Percentiles rank a stretch among this genome's conserved stretches.
Evolutionary conservation across 2,113 vertebrate species (phyloP).

Genomic region (Aspidoscelis tigris): DNA sequence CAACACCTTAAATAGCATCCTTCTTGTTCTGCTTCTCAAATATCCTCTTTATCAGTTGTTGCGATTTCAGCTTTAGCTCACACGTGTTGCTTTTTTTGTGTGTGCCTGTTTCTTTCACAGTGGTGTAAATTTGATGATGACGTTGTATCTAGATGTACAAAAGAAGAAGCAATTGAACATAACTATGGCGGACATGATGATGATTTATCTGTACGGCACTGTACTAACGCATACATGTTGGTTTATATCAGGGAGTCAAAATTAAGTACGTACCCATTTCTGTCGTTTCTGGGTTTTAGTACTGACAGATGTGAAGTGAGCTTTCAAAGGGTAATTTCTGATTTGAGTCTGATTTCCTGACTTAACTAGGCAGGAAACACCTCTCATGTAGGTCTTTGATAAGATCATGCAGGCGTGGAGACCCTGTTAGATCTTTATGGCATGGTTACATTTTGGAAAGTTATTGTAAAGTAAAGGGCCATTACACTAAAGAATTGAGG

Average conservation of each 20-base stretch:
- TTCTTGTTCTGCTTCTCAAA: not conserved
- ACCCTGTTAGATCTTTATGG: too few species aligned
- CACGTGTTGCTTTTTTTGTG: not conserved
- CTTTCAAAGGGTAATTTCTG: not conserved
- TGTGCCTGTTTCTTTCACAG: constrained; percentile 64
- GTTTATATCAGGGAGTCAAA: constrained; percentile 98
- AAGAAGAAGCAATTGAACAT: constrained; percentile 98
- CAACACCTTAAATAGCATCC: not conserved
- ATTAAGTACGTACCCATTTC: constrained; percentile 83
- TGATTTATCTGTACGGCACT: constrained; percentile 96
- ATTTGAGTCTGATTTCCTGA: too few species aligned
- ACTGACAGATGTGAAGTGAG: not conserved
- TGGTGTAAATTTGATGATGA: constrained; percentile 99
- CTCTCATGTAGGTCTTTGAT: too few species aligned
- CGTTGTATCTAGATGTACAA: constrained; percentile 96
- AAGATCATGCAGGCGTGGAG: too few species aligned
- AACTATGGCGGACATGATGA: constrained; percentile 98
- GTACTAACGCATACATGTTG: constrained; percentile 98
- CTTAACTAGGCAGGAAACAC: too few species aligned
- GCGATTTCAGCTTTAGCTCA: not conserved
- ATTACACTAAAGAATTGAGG: not conserved
- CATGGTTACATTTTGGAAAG: not conserved
- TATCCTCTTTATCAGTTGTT: not conserved
- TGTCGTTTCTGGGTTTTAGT: not conserved
- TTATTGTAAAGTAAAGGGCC: not conserved